Percentiles rank a stretch among this genome's conserved stretches.
phyloP scores from a whole-genome alignment of 2,113 vertebrate genomes.

The Rousettus leschenaultii region DNA sequence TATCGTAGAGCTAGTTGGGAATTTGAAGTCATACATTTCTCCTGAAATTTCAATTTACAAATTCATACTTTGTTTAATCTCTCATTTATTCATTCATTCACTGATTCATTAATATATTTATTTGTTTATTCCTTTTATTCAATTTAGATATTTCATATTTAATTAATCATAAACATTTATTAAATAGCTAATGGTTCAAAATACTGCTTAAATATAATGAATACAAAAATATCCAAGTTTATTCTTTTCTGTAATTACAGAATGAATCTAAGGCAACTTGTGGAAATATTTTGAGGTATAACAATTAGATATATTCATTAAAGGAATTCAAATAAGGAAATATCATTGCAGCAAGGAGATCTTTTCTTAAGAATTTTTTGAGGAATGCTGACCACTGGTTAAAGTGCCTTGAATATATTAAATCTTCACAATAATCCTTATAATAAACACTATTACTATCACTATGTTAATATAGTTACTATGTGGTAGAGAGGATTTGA shows the following conservation, averaged over 20 bases:
- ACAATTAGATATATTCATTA: not conserved
- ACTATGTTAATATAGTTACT: not conserved
- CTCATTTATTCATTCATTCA: not conserved
- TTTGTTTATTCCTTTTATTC: not conserved
- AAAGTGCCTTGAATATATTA: not conserved
- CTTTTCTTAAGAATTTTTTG: not conserved
- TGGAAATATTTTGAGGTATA: not conserved
- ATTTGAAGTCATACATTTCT: not conserved
- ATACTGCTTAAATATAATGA: not conserved
- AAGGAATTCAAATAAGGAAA: not conserved
- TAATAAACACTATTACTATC: not conserved
- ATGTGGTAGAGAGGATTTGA: not conserved
- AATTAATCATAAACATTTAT: not conserved
- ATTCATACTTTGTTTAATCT: not conserved
- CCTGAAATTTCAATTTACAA: not conserved
- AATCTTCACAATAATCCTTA: not conserved
- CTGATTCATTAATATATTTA: not conserved
- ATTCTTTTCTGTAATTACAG: not conserved
- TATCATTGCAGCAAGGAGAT: not conserved
- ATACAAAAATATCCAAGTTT: not conserved
- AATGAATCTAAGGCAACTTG: not conserved
- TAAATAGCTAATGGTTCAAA: not conserved
- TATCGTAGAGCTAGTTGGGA: not conserved
- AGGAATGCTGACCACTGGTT: not conserved
- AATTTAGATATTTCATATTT: not conserved